These are phyloP conservation scores for Pterostichus niger DNA, from an alignment of 2,888 invertebrate genomes.

Conservation along the genomic window DNA sequence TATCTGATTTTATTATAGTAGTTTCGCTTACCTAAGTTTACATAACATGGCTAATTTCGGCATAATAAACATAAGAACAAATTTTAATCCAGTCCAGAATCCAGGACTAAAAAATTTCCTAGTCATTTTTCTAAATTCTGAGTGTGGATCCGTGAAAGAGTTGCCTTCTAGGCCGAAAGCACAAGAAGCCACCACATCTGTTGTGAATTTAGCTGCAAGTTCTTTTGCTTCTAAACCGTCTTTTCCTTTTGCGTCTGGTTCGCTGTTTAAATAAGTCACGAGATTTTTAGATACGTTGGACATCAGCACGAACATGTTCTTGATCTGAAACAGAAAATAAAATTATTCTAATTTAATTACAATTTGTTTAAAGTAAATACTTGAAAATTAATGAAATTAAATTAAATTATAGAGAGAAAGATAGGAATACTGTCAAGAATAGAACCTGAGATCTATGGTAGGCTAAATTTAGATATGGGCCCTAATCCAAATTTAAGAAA, in stretches of 20 bases:
- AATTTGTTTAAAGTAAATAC: no score
- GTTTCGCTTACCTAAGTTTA: slow-evolving; percentile 63
- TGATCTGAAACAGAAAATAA: slow-evolving; percentile 73
- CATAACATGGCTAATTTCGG: slow-evolving; percentile 70
- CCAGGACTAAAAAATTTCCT: slow-evolving; percentile 72
- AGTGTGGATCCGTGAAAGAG: slow-evolving; percentile 72
- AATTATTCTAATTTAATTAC: no score
- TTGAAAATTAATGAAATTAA: no score
- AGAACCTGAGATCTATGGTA: no score
- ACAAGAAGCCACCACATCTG: slow-evolving; percentile 76
- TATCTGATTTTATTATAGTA: no score
- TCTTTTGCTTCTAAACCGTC: slow-evolving; percentile 77
- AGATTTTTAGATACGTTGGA: slow-evolving; percentile 75
- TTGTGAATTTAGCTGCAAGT: slow-evolving; percentile 75
- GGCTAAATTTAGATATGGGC: no score
- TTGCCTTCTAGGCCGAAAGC: slow-evolving; percentile 76
- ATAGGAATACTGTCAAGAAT: no score
- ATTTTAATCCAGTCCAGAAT: slow-evolving; percentile 68
- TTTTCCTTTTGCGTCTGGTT: slow-evolving; percentile 73
- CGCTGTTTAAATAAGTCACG: slow-evolving; percentile 73
- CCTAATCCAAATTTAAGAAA: no score
- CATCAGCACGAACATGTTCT: slow-evolving; percentile 77
- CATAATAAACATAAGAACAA: slow-evolving; percentile 68
- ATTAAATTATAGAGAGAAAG: no score
- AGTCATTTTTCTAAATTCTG: slow-evolving; percentile 72